Evolutionary conservation across 2,888 invertebrate genomes (phyloP), one percentile per base, ranked within the genome.

Genomic region (Agrotis puta): DNA sequence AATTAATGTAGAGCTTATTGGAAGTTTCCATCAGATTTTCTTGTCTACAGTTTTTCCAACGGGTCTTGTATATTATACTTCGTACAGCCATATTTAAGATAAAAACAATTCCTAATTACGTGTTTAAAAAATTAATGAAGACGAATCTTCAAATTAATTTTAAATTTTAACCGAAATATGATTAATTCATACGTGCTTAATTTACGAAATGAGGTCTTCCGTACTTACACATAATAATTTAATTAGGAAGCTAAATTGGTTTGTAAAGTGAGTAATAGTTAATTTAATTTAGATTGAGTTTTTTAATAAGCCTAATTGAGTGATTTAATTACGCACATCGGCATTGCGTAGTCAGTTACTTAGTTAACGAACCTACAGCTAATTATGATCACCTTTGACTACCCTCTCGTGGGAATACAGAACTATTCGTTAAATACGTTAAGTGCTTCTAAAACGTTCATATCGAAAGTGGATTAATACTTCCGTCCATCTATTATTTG

Each of bases 241-340:
- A 89, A 86, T 86, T 84, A 86, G 80, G 76, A 82, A 77, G 81
- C 81, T 88, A 86, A 86, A 89, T 90, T 89, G 89, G 84, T 87
- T 87, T 78, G 83, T 89, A 87, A 90, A 87, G 84, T 86, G 83
- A 86, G 79, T 79, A 39, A 88, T 87, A 87, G 88, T 88, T 89
- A 89, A 86, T 88, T 87, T 82, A 81, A 89, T 88, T 88, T 87
- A 85, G 85, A 84, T 85, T 83, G 82, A 84, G 83, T 88, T 88
- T 86, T 87, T 88, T 88, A 89, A 88, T 88, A 89, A 85, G 84
- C 74, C 78, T 88, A 90, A 90, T 90, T 90, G 90, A 87, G 66
- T 80, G 86, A 88, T 87, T 88, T 88, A 89, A 89, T 90, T 86
- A 88, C 82, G 76, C 68, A 77, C 77, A 79, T 64, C 74, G 77